Evolutionary conservation across 2,113 vertebrate species (phyloP), one percentile per base, ranked within the genome.

Genomic region (Nibea albiflora): DNA sequence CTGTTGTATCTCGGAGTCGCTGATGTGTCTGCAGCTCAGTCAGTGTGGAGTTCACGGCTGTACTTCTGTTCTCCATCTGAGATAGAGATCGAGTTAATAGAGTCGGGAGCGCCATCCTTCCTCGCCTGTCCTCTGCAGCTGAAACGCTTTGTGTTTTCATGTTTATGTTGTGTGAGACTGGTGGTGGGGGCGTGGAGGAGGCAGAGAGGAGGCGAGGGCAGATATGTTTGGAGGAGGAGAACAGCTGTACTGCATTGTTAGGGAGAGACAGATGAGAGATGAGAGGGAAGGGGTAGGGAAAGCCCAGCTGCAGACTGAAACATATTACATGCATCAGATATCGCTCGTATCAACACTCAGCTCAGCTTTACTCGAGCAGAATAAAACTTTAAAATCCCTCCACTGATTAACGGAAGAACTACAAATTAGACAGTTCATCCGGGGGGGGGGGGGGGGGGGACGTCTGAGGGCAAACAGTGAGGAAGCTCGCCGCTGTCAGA

Each of bases 161-260:
- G 80, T 85, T 80, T 58, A 85, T 50, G 74, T 9, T 73, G 80
- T 39, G 81, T 17, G 73, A 19, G 50, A 2, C 11, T 24, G 71
- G 0, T 69, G 31, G 69, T 4, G 31, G 31, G 24, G 57, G 67
- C 52, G 70, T 46, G 24, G 64, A 70, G 57, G 73, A 75, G 57
- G 73, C 47, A 46, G 75, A 52, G 50, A 44, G 77, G 73, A 62
- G 65, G 66, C 44, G 77, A 78, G 73, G 65, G 61, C 42, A 50
- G 67, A 44, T 54, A 50, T 58, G 76, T 83, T 67, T 53, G 66
- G 76, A 64, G 71, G 77, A 63, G 77, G 79, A 35, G 75, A 69
- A 80, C 86, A 90, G 78, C 89, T 90, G 84, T 65, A 69, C 57
- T 46, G 56, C 44, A 76, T 73, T 84, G 84, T 82, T 76, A 42